These are phyloP conservation scores for Aurelia aurita DNA, from an alignment of 30 jellyfish, hydroid and myxozoan species.

Conservation along the genomic window DNA sequence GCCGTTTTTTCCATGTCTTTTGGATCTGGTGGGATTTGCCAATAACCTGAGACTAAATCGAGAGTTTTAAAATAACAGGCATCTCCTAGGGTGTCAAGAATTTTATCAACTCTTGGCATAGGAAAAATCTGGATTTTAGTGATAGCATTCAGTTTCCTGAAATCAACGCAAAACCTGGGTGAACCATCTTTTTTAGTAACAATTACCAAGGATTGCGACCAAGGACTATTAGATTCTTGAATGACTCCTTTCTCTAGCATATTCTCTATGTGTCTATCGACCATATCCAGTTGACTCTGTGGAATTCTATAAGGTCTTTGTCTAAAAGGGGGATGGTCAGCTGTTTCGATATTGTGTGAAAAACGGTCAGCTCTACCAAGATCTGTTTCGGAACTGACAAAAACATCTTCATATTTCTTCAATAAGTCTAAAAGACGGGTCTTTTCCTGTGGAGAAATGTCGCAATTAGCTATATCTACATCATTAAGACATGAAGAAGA, in stretches of 20 bases:
- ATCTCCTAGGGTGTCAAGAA: conserved; percentile 46
- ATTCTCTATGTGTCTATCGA: not conserved
- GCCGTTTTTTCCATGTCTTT: conserved; percentile 49
- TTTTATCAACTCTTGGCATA: conserved; percentile 59
- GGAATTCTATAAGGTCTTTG: too few relatives aligned
- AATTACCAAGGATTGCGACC: conserved; percentile 16
- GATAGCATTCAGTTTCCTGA: conserved; percentile 10
- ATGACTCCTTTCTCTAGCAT: conserved; percentile 29
- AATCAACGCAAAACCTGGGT: conserved; percentile 51
- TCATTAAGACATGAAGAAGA: conserved; percentile 20
- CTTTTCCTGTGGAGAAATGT: conserved; percentile 1
- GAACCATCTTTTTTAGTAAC: conserved; percentile 55
- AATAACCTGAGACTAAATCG: conserved; percentile 61
- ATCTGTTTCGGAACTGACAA: not conserved
- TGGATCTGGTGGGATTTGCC: conserved; percentile 52
- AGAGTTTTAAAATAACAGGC: conserved; percentile 44
- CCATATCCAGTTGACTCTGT: not conserved
- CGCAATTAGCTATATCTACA: conserved; percentile 9
- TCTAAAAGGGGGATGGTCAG: too few relatives aligned
- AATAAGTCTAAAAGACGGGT: too few relatives aligned
- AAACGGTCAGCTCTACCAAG: conserved; percentile 26
- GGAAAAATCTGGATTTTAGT: conserved; percentile 54
- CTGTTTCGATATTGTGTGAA: too few relatives aligned
- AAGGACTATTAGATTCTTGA: conserved; percentile 23
- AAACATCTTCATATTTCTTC: not conserved